Conservation (phyloP, 1,140 invertebrate genomes). For the Cephus cinctus region DNA sequence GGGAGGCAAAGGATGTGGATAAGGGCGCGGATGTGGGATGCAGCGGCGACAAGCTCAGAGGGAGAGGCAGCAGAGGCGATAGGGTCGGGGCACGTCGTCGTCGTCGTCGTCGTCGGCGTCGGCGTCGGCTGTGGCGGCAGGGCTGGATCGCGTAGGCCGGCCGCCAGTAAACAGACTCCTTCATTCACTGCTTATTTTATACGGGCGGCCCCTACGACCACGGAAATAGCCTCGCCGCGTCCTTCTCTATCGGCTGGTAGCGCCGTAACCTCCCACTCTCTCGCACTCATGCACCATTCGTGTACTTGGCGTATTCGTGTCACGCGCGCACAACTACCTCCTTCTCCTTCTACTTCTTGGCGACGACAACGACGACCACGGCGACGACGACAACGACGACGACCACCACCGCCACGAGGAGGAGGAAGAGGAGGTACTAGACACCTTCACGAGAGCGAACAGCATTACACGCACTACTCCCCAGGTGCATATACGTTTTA, state of each 20-base stretch:
- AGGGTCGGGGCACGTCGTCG: slow-evolving; percentile 14
- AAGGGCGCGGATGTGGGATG: not conserved
- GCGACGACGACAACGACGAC: slow-evolving; percentile 16
- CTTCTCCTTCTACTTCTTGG: not conserved
- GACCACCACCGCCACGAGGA: slow-evolving; percentile 16
- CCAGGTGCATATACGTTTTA: no score
- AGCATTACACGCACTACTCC: no score
- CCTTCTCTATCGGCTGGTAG: slow-evolving; percentile 16
- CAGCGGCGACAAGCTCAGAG: not conserved
- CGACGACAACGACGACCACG: slow-evolving; percentile 1
- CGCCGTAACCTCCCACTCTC: slow-evolving; percentile 27
- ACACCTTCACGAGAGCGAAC: no score
- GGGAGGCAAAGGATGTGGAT: not conserved
- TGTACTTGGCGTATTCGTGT: slow-evolving; percentile 23
- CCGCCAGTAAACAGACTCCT: slow-evolving; percentile 51
- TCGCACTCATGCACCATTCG: slow-evolving; percentile 41
- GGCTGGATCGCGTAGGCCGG: slow-evolving; percentile 42
- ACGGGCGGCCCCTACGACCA: slow-evolving; percentile 38
- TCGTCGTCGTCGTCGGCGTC: slow-evolving; percentile 1
- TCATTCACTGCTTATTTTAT: slow-evolving; percentile 53
- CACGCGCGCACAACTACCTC: not conserved
- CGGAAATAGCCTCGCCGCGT: slow-evolving; percentile 46
- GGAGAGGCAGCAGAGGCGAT: slow-evolving; percentile 17
- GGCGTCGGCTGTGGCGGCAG: slow-evolving; percentile 15
- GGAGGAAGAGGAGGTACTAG: no score